phyloP scores from a whole-genome alignment of 2,797 vertebrate species.

The Phataginus tetradactyla region DNA sequence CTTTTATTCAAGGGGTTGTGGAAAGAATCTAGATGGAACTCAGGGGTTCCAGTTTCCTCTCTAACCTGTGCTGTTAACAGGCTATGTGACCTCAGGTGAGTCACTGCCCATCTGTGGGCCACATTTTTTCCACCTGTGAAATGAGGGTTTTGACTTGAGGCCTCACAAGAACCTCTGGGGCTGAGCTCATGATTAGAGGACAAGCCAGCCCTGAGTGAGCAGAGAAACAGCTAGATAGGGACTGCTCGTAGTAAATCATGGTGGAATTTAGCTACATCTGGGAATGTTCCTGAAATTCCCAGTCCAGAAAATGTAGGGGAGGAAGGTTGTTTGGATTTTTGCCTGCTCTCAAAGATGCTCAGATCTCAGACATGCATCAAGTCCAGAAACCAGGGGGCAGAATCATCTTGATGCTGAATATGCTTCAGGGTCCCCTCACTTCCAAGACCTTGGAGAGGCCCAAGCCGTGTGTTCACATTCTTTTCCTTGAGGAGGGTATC shows the following conservation, averaged over 20 bases:
- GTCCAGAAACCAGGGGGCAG: not conserved
- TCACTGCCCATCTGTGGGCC: not conserved
- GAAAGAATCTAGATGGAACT: not conserved
- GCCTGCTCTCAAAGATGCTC: not conserved
- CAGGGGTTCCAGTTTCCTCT: not conserved
- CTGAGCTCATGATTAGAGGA: not conserved
- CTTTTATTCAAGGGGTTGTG: not conserved
- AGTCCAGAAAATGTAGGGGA: not conserved
- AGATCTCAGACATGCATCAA: not conserved
- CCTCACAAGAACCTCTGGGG: not conserved
- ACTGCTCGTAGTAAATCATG: not conserved
- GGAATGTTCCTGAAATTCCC: not conserved
- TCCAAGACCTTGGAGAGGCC: not conserved
- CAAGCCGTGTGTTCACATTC: not conserved
- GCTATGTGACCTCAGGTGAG: not conserved
- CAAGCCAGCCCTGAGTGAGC: not conserved
- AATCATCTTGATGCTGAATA: not conserved
- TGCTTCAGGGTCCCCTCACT: not conserved
- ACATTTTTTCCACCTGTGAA: not conserved
- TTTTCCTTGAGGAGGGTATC: not conserved
- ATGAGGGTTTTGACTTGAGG: not conserved
- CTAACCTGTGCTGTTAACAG: not conserved
- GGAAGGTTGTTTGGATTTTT: not conserved
- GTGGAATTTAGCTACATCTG: not conserved
- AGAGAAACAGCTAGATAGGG: not conserved